Conservation (phyloP, 2,113 vertebrate genomes). For the Mormyrus iriodes region DNA sequence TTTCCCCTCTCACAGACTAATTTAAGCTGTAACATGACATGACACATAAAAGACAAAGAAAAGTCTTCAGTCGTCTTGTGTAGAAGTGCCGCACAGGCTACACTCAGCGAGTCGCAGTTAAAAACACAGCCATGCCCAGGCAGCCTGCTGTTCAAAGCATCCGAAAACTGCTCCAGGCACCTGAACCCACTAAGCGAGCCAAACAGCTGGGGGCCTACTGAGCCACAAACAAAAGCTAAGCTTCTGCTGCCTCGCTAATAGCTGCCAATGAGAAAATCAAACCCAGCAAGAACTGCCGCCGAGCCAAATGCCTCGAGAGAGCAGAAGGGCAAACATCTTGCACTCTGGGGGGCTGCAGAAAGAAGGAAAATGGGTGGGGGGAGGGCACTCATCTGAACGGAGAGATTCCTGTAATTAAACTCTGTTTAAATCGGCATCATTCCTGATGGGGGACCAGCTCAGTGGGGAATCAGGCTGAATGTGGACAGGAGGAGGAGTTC, state of each 20-base stretch:
- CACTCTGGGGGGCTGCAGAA: neutral
- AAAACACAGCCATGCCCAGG: neutral
- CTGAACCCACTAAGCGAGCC: neutral
- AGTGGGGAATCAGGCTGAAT: neutral
- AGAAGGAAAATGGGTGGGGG: neutral
- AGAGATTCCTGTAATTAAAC: slow-evolving; percentile 7
- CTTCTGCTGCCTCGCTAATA: neutral
- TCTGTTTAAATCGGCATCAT: neutral
- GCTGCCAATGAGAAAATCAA: neutral
- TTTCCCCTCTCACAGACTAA: neutral
- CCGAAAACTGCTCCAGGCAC: neutral
- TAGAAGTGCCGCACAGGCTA: neutral
- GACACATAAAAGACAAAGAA: slow-evolving; percentile 2
- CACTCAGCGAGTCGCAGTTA: neutral
- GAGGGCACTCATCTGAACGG: neutral
- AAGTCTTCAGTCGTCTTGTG: neutral
- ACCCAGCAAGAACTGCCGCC: neutral
- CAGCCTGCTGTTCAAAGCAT: neutral
- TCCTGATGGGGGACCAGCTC: neutral
- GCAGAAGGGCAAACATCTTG: slow-evolving; percentile 7
- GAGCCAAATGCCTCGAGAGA: neutral
- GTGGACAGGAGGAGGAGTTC: neutral
- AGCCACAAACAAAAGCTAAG: neutral
- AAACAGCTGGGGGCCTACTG: neutral
- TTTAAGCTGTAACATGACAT: neutral